Base-by-base conservation (phyloP, 2,113 vertebrate genomes). In the Perccottus glenii region DNA sequence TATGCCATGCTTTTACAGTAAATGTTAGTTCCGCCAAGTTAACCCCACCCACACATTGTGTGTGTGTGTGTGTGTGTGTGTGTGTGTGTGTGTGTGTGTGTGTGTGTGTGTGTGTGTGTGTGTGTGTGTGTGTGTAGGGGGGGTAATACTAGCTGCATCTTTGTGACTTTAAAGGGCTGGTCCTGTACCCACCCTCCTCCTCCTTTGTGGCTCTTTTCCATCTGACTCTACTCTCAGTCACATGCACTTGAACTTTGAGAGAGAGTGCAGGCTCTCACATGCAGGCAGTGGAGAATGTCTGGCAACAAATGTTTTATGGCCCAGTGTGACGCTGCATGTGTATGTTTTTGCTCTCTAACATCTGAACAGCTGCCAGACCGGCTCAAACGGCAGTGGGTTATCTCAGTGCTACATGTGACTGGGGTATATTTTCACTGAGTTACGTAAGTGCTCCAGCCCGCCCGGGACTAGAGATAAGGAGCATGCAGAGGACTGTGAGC, bases 381-480 rank as follows among this genome's bases (percentile, higher is more conserved):
- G 84, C 88, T 88, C 83, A 74, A n/a, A 86, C 78, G 80, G 86
- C 89, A 84, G 87, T 87, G 75, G 85, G 89, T 86, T 88, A 88
- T 91, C 90, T 88, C 90, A 91, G 81, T 65, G 81, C 70, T 89
- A 87, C 92, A 93, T 93, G 93, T 93, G 93, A 93, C 90, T 81
- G 73, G 85, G 85, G 88, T 92, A 85, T 89, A 90, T 92, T 92
- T 93, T 91, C 92, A 91, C 84, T 84, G 83, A 83, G 88, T 93
- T 93, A 93, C 91, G 90, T 93, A 93, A 93, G 90, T 57, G 80
- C 85, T 90, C 82, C 82, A 87, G 87, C 81, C 74, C 80, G 82
- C 74, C 83, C 19, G 19, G 19, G 19, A 83, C 64, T 81, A 89
- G 89, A 85, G 81, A 90, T 81, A 86, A 88, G 84, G 62, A 82